Base-by-base conservation (phyloP, 1,140 invertebrate species). In the Microplitis demolitor region DNA sequence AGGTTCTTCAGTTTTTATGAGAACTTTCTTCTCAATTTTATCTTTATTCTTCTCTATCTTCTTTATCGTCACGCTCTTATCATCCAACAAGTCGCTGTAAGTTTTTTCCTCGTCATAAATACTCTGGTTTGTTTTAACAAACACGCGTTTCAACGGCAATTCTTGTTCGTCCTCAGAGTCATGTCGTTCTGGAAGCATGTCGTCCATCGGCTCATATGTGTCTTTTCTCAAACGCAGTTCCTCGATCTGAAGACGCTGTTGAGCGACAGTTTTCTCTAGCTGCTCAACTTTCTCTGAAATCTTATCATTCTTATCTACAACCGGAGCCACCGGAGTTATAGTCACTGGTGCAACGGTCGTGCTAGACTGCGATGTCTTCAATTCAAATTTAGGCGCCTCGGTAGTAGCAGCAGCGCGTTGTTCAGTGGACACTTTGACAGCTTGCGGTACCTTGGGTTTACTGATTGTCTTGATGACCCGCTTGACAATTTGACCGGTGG, bases 81-180 rank as follows among this genome's bases (percentile, higher is more conserved):
- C 14, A 78, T 58, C 66, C 56, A 8, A 61, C 3, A 5, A 76
- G 4, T 86, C 84, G 35, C 82, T 78, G 24, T 87, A 87, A 39
- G 86, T 85, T 5, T 83, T 79, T 35, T 86, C 86, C 54, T 87
- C 86, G 9, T 87, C 86, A 13, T 87, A 87, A 74, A 87, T 83
- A 33, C 86, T 85, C 50, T 87, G 84, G 63, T 87, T 87, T 61
- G 85, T 79, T 51, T 87, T 87, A 4, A 87, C 85, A 33, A 87
- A 87, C 0, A 87, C 86, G 53, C 86, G 78, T 37, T 87, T 87
- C 2, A 87, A 69, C 3, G 86, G 86, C 14, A 87, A 66, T 53
- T 87, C 84, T 37, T 87, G 86, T 14, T 87, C 86, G 50, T 87
- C 86, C 16, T 87, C 86, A 0, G 85, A 87, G 6, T 87, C 86